Base-by-base conservation (phyloP, 2,113 vertebrate genomes). In the Rhagologus leucostigma region DNA sequence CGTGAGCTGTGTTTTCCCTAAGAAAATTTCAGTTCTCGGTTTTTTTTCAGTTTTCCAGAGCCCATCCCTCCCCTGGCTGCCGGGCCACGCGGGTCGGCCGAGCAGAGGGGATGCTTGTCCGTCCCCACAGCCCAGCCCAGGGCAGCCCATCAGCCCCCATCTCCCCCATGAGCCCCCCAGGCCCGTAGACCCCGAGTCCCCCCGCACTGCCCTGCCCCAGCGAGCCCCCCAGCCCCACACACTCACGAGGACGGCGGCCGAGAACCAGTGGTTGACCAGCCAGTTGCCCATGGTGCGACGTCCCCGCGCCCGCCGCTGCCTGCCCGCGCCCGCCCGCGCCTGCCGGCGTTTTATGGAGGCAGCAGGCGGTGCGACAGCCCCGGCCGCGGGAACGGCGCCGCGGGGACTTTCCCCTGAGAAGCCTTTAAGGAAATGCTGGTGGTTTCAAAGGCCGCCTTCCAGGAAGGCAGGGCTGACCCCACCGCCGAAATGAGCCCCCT, bases 261-360 rank as follows among this genome's bases (percentile, higher is more conserved):
- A 97, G 60, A 99, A 96, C 71, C 99, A 98, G 76, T 99, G 93
- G 96, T 99, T 99, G 92, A 99, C 93, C 35, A 99, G 97, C 98
- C 98, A 99, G 97, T 98, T 99, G 47, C 97, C 97, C 99, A 99
- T 99, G 70, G 56, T 89, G 53, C 5, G 13, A 1, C 0, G 79
- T 69, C 10, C 39, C 47, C 0, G n/a, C 4, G 16, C 18, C 50
- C 4, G 53, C 42, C 1, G 17, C 17, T 11, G 13, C 35, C 35
- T 8, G 46, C 44, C 20, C 7, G 11, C 14, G 6, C 35, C 62
- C 13, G 39, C 29, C 6, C n/a, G 70, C 30, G 16, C 57, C 89
- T 7, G 29, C 94, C 6, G 1, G 0, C 3, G 88, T 84, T 80
- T 97, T 97, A 97, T 95, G 82, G 81, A 64, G 74, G 64, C 16